Percentiles rank a stretch among this genome's conserved stretches.
Conservation (phyloP, 2,888 invertebrate species). For the Calameuta filiformis region DNA sequence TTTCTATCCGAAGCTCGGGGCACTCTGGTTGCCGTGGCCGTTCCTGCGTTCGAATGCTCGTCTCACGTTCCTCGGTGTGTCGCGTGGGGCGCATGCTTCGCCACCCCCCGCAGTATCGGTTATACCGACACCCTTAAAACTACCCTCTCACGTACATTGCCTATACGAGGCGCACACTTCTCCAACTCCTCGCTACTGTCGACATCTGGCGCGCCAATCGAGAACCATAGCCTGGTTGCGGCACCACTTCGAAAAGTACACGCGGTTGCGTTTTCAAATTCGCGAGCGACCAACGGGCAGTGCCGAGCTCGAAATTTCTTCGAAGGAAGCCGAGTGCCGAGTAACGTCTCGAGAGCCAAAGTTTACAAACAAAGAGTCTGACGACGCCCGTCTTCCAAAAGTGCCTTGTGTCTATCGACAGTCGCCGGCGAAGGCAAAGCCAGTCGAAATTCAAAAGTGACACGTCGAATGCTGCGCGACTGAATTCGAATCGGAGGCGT, state of each 20-base stretch:
- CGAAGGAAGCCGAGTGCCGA: too few relatives aligned
- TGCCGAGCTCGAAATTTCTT: too few relatives aligned
- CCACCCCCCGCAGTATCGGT: constrained; percentile 23
- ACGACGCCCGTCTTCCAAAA: too few relatives aligned
- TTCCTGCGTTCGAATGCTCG: constrained; percentile 36
- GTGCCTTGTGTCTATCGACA: too few relatives aligned
- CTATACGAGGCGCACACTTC: constrained; percentile 7
- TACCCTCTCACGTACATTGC: constrained; percentile 16
- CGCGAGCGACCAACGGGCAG: too few relatives aligned
- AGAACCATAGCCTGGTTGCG: not conserved
- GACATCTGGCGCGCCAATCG: constrained; percentile 14
- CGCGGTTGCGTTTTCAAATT: not conserved
- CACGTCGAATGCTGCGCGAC: too few relatives aligned
- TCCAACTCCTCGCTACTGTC: not conserved
- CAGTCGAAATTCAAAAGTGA: too few relatives aligned
- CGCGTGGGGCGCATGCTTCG: constrained; percentile 30
- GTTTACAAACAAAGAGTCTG: too few relatives aligned
- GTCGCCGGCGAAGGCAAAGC: too few relatives aligned
- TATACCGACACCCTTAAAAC: constrained; percentile 25
- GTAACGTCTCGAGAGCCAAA: too few relatives aligned
- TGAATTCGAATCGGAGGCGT: too few relatives aligned
- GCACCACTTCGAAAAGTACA: not conserved
- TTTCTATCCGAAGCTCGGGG: constrained; percentile 20
- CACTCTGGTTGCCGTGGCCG: constrained; percentile 23
- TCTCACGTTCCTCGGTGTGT: constrained; percentile 21